These are phyloP conservation scores for Rhinoraja longicauda DNA, from an alignment of 2,797 vertebrate genomes.

Conservation along the genomic window DNA sequence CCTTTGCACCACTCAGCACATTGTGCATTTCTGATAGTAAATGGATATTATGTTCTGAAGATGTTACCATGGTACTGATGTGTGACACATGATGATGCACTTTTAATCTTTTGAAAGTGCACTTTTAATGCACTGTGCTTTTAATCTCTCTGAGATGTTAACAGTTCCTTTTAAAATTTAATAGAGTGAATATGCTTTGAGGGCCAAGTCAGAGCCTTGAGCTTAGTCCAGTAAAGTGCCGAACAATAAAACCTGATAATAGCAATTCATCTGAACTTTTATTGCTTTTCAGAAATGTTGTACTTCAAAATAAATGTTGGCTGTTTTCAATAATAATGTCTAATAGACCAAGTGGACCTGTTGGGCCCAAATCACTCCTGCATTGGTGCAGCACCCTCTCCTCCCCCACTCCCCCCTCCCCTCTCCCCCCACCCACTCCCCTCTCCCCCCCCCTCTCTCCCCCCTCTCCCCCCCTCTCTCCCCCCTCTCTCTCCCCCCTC, in stretches of 20 bases:
- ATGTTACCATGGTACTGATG: background rate
- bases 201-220: background rate
- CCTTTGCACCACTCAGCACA: background rate
- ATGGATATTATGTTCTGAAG: background rate
- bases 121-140: background rate
- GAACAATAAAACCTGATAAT: background rate
- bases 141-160: background rate
- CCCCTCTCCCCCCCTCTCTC: no score
- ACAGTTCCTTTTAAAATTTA: background rate
- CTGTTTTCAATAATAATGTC: background rate
- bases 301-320: background rate
- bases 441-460: no score
- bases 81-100: background rate
- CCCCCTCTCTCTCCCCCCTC: no score
- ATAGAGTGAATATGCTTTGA: background rate
- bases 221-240: background rate
- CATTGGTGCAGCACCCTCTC: no score
- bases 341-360: no score
- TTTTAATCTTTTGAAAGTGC: background rate
- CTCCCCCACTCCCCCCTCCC: no score
- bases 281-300: background rate
- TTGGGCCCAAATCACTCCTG: no score
- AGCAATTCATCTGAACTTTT: background rate
- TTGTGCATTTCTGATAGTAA: background rate
- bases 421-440: no score